Evolutionary conservation across 2,113 vertebrate genomes (phyloP), one percentile per base, ranked within the genome.

Genomic region (Lota lota): DNA sequence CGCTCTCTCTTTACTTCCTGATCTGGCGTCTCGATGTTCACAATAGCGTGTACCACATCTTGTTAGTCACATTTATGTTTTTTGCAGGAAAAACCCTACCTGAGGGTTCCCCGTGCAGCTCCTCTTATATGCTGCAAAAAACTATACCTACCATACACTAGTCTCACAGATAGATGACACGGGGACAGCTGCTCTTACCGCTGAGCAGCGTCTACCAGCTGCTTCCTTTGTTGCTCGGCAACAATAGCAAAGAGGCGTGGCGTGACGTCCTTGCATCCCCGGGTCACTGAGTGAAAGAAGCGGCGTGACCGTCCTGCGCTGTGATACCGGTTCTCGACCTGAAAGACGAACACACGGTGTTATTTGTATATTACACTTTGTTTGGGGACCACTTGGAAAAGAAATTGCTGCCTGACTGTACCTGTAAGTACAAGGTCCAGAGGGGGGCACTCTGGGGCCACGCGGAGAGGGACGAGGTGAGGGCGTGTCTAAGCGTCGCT

Each of bases 221-320:
- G 92, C 82, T 95, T 97, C 77, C 96, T 94, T 83, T 91, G 91
- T 80, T 93, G 92, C 89, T 99, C 97, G 7, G 94, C 93, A 66
- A 92, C 91, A 66, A 99, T 91, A 5, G 95, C 94, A 67, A 97
- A 99, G 63, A 99, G 80, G 88, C 91, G 93, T 0, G 97, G 97
- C 80, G 96, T 89, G 74, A 97, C 74, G 8, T 83, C 87, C 14
- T 75, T 40, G 22, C 82, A 54, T 70, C 83, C 87, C 87, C 89
- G 93, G 67, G 89, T 89, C 66, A 97, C 59, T 4, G 79, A 58
- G 61, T 95, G 88, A 57, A 98, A 95, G 85, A 98, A 98, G 0
- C 94, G 92, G 17, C 97, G 92, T 8, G 93, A 91, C 67, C 92
- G 91, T 72, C 93, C 96, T 0, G 93, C 94, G 22, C 86, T 91